Conservation (phyloP, 2,113 vertebrate species). For the Hypocryptadius cinnamomeus region DNA sequence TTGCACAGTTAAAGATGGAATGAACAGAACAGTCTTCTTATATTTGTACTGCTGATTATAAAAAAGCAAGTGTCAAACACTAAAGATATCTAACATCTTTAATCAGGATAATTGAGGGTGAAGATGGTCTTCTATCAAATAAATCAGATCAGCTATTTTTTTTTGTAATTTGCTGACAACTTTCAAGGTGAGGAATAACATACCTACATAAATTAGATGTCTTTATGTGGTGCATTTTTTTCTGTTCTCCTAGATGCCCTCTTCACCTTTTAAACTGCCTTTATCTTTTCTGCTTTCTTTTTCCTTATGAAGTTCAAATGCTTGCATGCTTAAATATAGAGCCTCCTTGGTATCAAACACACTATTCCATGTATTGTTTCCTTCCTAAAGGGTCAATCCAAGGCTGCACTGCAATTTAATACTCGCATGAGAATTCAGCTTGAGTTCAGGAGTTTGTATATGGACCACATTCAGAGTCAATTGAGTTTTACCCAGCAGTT, state of each 20-base stretch:
- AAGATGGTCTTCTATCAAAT: background rate
- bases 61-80: background rate
- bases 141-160: background rate
- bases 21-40: background rate
- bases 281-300: background rate
- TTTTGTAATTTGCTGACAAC: background rate
- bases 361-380: constrained; percentile 59
- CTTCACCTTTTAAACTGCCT: background rate
- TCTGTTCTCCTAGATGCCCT: background rate
- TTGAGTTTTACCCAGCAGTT: constrained; percentile 7
- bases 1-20: background rate
- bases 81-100: background rate
- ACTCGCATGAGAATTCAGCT: constrained; percentile 47
- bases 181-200: background rate
- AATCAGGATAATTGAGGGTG: background rate
- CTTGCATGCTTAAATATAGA: constrained; percentile 20
- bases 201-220: background rate
- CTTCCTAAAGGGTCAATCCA: constrained; percentile 53
- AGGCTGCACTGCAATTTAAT: constrained; percentile 66
- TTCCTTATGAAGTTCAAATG: background rate
- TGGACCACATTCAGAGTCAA: background rate
- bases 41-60: background rate
- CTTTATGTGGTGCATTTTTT: background rate
- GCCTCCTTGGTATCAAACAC: constrained; percentile 45
- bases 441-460: constrained; percentile 32